Percentiles rank a stretch among this genome's conserved stretches.
Conservation (phyloP, 2,888 invertebrate genomes). For the Theretra japonica region DNA sequence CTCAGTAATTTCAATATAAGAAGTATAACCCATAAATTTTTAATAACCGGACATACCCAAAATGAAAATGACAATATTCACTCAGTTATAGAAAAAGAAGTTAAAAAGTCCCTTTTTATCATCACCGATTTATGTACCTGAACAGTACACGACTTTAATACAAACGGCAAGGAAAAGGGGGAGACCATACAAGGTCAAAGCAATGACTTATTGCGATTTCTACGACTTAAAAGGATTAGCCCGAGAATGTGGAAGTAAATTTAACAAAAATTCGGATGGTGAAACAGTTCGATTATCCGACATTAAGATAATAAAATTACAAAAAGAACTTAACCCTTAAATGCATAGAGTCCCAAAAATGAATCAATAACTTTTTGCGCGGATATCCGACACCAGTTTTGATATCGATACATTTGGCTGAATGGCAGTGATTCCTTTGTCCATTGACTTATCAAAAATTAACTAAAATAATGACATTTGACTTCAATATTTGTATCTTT, state of each 20-base stretch:
- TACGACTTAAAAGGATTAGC: conserved; percentile 37
- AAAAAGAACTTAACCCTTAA: conserved; percentile 32
- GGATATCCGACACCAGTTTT: too few species aligned
- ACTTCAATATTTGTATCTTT: too few species aligned
- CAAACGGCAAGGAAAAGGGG: conserved; percentile 41
- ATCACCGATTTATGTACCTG: conserved; percentile 35
- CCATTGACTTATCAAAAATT: too few species aligned
- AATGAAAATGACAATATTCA: conserved; percentile 36
- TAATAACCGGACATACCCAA: conserved; percentile 34
- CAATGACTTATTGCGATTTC: conserved; percentile 37
- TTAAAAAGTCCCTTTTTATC: conserved; percentile 32
- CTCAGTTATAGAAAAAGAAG: conserved; percentile 35
- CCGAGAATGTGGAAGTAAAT: conserved; percentile 39
- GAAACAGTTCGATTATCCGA: conserved; percentile 33
- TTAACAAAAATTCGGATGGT: conserved; percentile 35
- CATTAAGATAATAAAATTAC: conserved; percentile 31
- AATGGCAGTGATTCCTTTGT: too few species aligned
- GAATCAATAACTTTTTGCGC: too few species aligned
- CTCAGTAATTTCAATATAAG: not conserved
- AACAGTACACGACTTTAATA: conserved; percentile 40
- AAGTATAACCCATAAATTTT: conserved; percentile 33
- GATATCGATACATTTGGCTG: too few species aligned
- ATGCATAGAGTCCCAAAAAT: too few species aligned
- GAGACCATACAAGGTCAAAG: conserved; percentile 36
- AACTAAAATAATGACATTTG: too few species aligned